Conservation (phyloP, 2,797 vertebrate genomes). For the Gambusia yucatana region DNA sequence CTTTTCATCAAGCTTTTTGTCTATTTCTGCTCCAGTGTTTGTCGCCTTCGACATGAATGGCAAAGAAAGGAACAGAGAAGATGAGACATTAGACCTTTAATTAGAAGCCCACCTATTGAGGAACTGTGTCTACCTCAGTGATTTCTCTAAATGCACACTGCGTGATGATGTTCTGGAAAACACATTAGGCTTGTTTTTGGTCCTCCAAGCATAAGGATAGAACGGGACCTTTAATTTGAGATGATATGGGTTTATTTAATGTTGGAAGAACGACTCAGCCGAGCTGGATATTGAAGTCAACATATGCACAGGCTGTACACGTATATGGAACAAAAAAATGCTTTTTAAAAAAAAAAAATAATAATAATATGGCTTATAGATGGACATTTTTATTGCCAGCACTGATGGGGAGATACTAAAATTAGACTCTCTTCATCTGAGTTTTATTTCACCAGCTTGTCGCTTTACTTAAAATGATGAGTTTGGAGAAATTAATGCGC, state of each 20-base stretch:
- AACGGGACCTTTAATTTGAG: slow-evolving; percentile 46
- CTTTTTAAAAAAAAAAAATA: background rate
- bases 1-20: slow-evolving; percentile 75
- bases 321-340: background rate
- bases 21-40: slow-evolving; percentile 59
- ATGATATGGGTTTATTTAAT: slow-evolving; percentile 43
- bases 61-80: slow-evolving; percentile 54
- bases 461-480: slow-evolving; percentile 72
- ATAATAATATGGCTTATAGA: slow-evolving; percentile 14
- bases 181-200: slow-evolving; percentile 47
- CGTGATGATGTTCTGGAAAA: slow-evolving; percentile 51
- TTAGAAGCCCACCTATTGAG: slow-evolving; percentile 60
- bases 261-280: slow-evolving; percentile 20
- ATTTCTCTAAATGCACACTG: slow-evolving; percentile 47
- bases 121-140: slow-evolving; percentile 55
- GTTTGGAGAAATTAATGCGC: slow-evolving; percentile 72
- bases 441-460: slow-evolving; percentile 70
- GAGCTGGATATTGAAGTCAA: slow-evolving; percentile 3
- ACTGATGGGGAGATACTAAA: slow-evolving; percentile 58
- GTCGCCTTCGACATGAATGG: slow-evolving; percentile 43
- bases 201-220: slow-evolving; percentile 41
- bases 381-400: slow-evolving; percentile 34
- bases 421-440: slow-evolving; percentile 63
- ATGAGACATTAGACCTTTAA: slow-evolving; percentile 72
- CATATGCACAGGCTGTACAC: background rate